These are phyloP conservation scores for Heliconius aoede DNA, from an alignment of 2,888 invertebrate genomes.

Conservation along the genomic window DNA sequence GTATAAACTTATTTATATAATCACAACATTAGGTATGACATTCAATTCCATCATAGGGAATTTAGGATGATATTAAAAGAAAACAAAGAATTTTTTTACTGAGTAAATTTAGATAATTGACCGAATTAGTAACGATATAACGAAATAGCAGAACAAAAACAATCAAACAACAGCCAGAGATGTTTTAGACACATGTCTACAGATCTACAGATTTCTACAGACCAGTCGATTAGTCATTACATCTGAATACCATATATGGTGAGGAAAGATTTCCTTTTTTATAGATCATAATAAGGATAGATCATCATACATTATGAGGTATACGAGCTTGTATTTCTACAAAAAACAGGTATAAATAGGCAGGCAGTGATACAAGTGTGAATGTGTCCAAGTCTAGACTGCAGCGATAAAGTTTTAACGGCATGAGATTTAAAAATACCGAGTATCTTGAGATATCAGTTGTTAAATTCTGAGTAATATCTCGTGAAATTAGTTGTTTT, in stretches of 20 bases:
- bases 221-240: constrained; percentile 16
- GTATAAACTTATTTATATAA: no score
- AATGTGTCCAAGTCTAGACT: not conserved
- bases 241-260: constrained; percentile 17
- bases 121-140: not conserved
- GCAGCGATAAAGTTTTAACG: not conserved
- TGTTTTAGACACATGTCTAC: not conserved
- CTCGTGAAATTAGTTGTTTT: not conserved
- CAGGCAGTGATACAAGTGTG: not conserved
- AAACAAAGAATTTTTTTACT: no score
- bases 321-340: not conserved
- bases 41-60: no score
- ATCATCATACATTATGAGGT: constrained; percentile 13
- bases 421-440: not conserved
- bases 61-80: no score
- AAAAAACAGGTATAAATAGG: constrained; percentile 11
- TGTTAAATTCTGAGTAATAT: not conserved
- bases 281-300: constrained; percentile 24
- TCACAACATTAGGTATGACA: no score
- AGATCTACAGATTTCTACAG: no score
- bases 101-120: not conserved
- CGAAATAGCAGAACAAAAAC: not conserved
- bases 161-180: not conserved
- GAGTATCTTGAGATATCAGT: not conserved
- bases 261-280: constrained; percentile 15